These are phyloP conservation scores for Clinocottus analis DNA, from an alignment of 2,113 vertebrate species.

Conservation along the genomic window DNA sequence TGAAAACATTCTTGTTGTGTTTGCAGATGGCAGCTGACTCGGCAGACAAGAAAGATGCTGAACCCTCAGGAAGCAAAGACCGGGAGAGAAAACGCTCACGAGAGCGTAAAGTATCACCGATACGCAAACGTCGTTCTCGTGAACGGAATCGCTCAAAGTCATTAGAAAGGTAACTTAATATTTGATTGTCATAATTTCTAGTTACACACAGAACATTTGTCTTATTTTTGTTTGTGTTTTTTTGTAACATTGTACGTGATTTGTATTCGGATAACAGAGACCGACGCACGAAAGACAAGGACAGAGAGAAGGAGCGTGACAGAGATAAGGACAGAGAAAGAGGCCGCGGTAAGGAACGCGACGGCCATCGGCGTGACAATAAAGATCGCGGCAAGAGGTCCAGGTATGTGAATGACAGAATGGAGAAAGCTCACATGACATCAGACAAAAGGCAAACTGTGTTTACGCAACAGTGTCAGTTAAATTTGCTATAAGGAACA, in stretches of 20 bases:
- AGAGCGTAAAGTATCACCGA: constrained; percentile 88
- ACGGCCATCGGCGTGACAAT: constrained; percentile 90
- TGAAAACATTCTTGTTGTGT: background rate
- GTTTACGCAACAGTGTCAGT: background rate
- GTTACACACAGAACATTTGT: background rate
- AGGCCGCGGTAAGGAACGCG: constrained; percentile 88
- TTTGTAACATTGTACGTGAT: background rate
- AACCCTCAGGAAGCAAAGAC: constrained; percentile 87
- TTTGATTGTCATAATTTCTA: background rate
- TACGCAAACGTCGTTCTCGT: constrained; percentile 89
- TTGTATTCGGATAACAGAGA: constrained; percentile 81
- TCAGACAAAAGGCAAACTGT: background rate
- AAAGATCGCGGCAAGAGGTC: constrained; percentile 89
- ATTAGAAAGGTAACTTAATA: constrained; percentile 84
- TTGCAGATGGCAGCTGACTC: constrained; percentile 93
- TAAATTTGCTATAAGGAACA: background rate
- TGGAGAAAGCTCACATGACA: background rate
- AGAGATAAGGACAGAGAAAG: constrained; percentile 84
- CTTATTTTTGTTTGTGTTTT: background rate
- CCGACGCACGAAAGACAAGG: constrained; percentile 90
- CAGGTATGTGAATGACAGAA: constrained; percentile 77
- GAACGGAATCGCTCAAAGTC: constrained; percentile 94
- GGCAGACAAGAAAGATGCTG: constrained; percentile 90
- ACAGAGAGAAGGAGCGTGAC: constrained; percentile 87
- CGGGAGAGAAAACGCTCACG: constrained; percentile 89